Evolutionary conservation across 1,140 invertebrate species (phyloP), one percentile per base, ranked within the genome.

Genomic region (Anastrepha ludens): DNA sequence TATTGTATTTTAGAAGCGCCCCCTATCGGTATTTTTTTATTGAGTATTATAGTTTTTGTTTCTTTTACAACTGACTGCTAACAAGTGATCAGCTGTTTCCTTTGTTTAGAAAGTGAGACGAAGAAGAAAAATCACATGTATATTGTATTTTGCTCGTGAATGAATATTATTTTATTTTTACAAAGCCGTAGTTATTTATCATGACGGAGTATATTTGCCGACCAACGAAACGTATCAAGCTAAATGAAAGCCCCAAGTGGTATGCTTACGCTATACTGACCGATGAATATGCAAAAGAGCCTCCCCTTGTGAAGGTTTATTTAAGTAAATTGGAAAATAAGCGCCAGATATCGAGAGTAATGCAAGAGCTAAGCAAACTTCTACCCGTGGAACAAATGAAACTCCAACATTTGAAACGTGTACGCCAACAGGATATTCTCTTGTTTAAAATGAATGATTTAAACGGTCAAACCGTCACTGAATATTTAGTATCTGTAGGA

Each of bases 331-430:
- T 97, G 39, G 94, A 93, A 86, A 94, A 96, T 65, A 94, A 94
- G 20, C 95, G 95, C 90, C 92, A 95, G 17, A 96, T 95, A n/a
- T 96, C 96, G 4, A 94, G 93, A 88, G 94, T 96, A 0, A 95
- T 97, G 41, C 88, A 94, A 50, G 91, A 94, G 70, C 90, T 96
- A 50, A 95, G 95, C 91, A 91, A 94, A 89, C 94, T 93, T 87
- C 89, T 94, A 88, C 95, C 94, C 17, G 92, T 97, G 47, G 13
- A 78, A 17, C 8, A 55, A 41, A 65, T 50, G 20, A 93, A 94
- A 20, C 94, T 97, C 29, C 93, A 94, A 58, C 96, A 97, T 93
- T 93, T 98, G 15, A 98, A 97, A 91, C 94, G 97, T 85, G 96
- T 97, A 3, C 94, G 94, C n/a, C 94, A 94, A 7, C 93, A 93